Percentiles rank a stretch among this genome's conserved stretches.
Conservation (phyloP, 2,797 vertebrate species). For the Chromobotia macracanthus region DNA sequence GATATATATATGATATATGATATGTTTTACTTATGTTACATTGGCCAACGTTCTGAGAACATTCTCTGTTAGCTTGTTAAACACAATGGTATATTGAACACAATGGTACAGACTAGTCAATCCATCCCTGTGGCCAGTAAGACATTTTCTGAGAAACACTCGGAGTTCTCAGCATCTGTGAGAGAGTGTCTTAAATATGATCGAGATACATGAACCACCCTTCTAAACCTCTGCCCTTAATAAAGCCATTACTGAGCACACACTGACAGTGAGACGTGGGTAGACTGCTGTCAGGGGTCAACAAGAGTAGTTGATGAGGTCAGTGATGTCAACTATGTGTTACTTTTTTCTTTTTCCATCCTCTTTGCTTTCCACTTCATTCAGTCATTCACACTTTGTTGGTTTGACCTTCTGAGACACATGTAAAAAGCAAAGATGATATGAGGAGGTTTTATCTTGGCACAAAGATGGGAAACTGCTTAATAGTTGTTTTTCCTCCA, state of each 20-base stretch:
- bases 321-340: slow-evolving; percentile 13
- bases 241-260: slow-evolving; percentile 20
- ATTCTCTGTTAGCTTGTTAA: no score
- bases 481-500: slow-evolving; percentile 19
- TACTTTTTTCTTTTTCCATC: background rate
- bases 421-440: slow-evolving; percentile 32
- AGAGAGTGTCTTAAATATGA: background rate
- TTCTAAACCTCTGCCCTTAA: slow-evolving; percentile 11
- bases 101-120: no score
- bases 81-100: no score
- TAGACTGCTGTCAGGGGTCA: slow-evolving; percentile 28
- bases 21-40: no score
- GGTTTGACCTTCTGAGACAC: slow-evolving; percentile 21
- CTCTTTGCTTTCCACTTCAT: slow-evolving; percentile 37
- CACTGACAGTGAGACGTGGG: slow-evolving; percentile 7
- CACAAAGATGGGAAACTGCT: slow-evolving; percentile 16
- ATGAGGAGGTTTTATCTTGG: slow-evolving; percentile 8
- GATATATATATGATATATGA: no score
- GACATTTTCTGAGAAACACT: slow-evolving; percentile 1
- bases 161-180: slow-evolving; percentile 6
- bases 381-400: slow-evolving; percentile 1
- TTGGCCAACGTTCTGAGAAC: no score
- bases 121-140: background rate
- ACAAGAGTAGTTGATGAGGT: slow-evolving; percentile 30
- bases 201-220: background rate